Percentiles rank a stretch among this genome's conserved stretches.
Evolutionary conservation across 92 coral and sea anemone genomes (phyloP).

Genomic region (Heliopora coerulea): DNA sequence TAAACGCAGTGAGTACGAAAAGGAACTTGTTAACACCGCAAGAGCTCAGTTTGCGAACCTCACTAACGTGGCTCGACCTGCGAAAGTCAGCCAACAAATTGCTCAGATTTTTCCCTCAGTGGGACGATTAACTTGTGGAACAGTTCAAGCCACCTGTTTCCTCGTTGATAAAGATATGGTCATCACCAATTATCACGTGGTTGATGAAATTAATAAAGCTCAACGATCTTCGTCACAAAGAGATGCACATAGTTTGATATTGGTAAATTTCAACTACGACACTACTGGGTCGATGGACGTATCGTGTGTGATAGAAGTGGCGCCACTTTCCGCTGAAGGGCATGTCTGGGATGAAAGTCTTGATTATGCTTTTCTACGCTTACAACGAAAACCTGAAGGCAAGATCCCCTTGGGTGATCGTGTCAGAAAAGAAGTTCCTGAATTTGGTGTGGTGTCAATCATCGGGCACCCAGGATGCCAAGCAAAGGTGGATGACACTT

Average conservation of each 20-base stretch:
- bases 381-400: neutral
- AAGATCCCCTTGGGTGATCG: neutral
- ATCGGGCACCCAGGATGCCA: slow-evolving; percentile 5
- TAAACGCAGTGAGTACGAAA: neutral
- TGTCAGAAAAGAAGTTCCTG: neutral
- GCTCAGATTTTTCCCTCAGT: neutral
- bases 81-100: neutral
- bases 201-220: neutral
- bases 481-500: slow-evolving; percentile 8
- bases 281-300: too few relatives aligned
- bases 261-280: too few relatives aligned
- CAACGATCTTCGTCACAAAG: too few relatives aligned
- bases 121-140: neutral
- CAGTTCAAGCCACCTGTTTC: neutral
- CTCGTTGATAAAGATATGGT: neutral
- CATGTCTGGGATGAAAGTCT: neutral
- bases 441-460: neutral
- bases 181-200: slow-evolving; percentile 16
- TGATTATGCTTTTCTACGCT: slow-evolving; percentile 12
- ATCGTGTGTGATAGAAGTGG: too few relatives aligned
- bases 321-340: neutral
- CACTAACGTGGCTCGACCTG: neutral
- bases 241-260: too few relatives aligned
- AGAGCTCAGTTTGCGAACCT: neutral
- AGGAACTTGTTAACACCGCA: neutral